Evolutionary conservation across 2,888 invertebrate species (phyloP).

Genomic region (Macaria liturata): DNA sequence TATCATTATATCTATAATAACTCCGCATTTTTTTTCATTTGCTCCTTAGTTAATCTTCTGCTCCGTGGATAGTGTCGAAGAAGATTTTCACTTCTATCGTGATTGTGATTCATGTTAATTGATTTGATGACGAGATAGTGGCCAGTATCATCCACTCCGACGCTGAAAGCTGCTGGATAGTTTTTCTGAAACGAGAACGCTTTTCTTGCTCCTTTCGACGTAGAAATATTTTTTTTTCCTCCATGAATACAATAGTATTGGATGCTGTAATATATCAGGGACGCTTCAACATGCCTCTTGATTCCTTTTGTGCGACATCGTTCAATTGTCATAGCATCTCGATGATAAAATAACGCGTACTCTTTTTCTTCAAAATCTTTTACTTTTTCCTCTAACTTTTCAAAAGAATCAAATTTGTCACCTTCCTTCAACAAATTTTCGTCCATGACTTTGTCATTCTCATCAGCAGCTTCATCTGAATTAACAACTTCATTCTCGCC

Average conservation of each 20-base stretch:
- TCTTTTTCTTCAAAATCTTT: slow-evolving; percentile 22
- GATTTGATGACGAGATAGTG: not conserved
- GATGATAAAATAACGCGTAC: slow-evolving; percentile 19
- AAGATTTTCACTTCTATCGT: no score
- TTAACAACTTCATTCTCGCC: slow-evolving; percentile 7
- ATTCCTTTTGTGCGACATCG: no score
- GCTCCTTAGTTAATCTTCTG: no score
- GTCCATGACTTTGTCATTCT: slow-evolving; percentile 16
- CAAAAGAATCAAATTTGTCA: slow-evolving; percentile 20
- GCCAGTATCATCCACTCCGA: not conserved
- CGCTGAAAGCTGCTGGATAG: not conserved
- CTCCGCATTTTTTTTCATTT: no score
- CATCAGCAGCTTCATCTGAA: slow-evolving; percentile 16
- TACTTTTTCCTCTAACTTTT: slow-evolving; percentile 18
- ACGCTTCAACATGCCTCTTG: no score
- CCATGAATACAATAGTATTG: no score
- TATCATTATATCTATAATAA: no score
- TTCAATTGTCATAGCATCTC: no score
- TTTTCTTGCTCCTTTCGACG: slow-evolving; percentile 8
- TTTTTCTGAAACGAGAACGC: slow-evolving; percentile 18
- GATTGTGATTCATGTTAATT: no score
- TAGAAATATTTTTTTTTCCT: no score
- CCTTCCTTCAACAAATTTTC: slow-evolving; percentile 19
- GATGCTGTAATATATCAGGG: no score
- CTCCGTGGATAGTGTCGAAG: no score